Base-by-base conservation (phyloP, 2,797 vertebrate genomes). In the Octomys mimax region DNA sequence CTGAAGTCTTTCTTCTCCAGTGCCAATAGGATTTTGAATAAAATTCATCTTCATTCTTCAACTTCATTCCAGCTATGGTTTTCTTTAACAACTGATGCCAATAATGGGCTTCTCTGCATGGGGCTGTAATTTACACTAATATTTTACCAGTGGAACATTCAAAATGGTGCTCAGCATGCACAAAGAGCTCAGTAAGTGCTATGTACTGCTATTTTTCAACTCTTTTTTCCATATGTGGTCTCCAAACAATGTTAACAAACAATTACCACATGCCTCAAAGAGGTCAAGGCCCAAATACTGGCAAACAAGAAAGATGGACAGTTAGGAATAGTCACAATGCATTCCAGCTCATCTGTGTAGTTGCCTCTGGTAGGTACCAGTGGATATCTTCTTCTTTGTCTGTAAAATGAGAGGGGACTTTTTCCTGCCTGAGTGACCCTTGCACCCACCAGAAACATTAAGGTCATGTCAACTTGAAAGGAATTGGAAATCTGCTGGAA, bases 151-250 rank as follows among this genome's bases (percentile, higher is more conserved):
- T 18, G 62, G 18, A 16, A 31, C 39, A 12, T 87, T 95, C 33
- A 64, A 54, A 85, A 84, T 9, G 54, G 68, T 28, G 1, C 5
- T 4, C 19, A 49, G 8, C 14, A n/a, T 0, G 1, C 2, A 13
- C 5, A 10, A 87, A 89, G 57, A 64, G 8, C 71, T 88, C 88
- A 77, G 49, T 18, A 87, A 92, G 81, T 92, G 33, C 84, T 73
- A 68, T 21, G 1, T 84, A 26, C 59, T 24, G 26, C 36, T 28
- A 89, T 78, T 18, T 33, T 9, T 64, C 92, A 52, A 13, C n/a
- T 73, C 24, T 82, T 92, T 80, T 39, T 39, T 24, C 46, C 33
- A 57, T 71, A 22, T 6, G 13, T n/a, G 66, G 10, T 21, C 46
- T 91, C 61, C 81, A 81, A 64, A 42, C 86, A 93, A 75, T 42